Conservation (phyloP, 2,797 vertebrate genomes). For the Girardinus metallicus region DNA sequence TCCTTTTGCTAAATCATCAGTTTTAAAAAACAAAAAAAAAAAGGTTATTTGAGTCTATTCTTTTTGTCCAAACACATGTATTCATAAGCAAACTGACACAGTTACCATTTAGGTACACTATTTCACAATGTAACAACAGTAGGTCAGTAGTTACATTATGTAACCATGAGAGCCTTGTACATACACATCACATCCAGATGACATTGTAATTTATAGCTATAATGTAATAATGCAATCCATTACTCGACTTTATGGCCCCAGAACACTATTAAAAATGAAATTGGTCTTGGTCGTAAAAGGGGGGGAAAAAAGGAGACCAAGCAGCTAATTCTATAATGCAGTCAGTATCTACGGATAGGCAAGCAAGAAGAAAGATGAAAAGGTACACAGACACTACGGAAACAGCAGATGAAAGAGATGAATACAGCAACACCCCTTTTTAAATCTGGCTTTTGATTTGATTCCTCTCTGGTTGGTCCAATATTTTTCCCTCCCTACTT, state of each 20-base stretch:
- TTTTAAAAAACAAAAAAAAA: constrained; percentile 14
- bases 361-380: constrained; percentile 39
- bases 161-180: constrained; percentile 29
- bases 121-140: constrained; percentile 46
- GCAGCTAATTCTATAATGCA: constrained; percentile 47
- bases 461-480: constrained; percentile 64
- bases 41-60: constrained; percentile 2
- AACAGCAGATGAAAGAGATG: constrained; percentile 38
- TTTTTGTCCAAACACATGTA: constrained; percentile 8
- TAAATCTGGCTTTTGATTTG: constrained; percentile 65
- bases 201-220: constrained; percentile 39
- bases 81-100: constrained; percentile 38
- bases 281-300: constrained; percentile 36
- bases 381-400: constrained; percentile 32
- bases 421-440: constrained; percentile 59
- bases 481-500: constrained; percentile 61
- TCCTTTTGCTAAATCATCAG: constrained; percentile 61
- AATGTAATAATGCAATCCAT: constrained; percentile 51
- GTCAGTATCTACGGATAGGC: constrained; percentile 33
- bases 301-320: constrained; percentile 39
- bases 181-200: constrained; percentile 52
- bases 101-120: constrained; percentile 16
- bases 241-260: constrained; percentile 62
- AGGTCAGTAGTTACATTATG: constrained; percentile 45
- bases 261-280: constrained; percentile 57